phyloP scores from a whole-genome alignment of 2,888 invertebrate genomes.

The Carabus problematicus region DNA sequence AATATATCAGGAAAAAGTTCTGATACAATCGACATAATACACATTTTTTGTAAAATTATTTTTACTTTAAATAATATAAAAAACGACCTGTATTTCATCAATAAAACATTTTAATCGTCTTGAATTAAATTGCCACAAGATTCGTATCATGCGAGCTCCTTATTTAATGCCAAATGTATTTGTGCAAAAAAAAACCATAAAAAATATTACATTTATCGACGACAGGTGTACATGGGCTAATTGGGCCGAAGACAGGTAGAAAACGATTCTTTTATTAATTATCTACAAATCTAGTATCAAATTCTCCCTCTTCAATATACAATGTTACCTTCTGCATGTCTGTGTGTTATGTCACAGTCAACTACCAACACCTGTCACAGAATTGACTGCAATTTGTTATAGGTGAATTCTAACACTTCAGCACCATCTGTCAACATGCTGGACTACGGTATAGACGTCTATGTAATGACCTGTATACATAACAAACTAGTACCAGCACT shows the following conservation, averaged over 20 bases:
- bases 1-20: too few relatives aligned
- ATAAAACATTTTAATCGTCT: too few relatives aligned
- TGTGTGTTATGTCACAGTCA: slow-evolving; percentile 9
- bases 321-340: background rate
- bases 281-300: slow-evolving; percentile 32
- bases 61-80: too few relatives aligned
- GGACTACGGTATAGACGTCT: background rate
- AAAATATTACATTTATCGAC: slow-evolving; percentile 30
- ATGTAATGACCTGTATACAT: background rate
- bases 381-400: slow-evolving; percentile 38
- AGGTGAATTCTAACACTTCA: slow-evolving; percentile 30
- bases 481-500: background rate
- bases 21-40: too few relatives aligned
- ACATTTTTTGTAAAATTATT: too few relatives aligned
- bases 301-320: slow-evolving; percentile 12
- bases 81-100: too few relatives aligned
- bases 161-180: slow-evolving; percentile 30
- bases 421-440: slow-evolving; percentile 25
- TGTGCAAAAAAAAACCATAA: slow-evolving; percentile 38
- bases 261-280: slow-evolving; percentile 37
- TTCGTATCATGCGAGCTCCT: background rate
- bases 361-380: slow-evolving; percentile 27
- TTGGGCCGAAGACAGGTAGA: slow-evolving; percentile 36
- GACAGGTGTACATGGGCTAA: slow-evolving; percentile 37
- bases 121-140: too few relatives aligned